A percentile compares a stretch with the other conserved stretches of the same genome.
phyloP scores from a whole-genome alignment of 2,797 vertebrate species.

The Argentina silus region DNA sequence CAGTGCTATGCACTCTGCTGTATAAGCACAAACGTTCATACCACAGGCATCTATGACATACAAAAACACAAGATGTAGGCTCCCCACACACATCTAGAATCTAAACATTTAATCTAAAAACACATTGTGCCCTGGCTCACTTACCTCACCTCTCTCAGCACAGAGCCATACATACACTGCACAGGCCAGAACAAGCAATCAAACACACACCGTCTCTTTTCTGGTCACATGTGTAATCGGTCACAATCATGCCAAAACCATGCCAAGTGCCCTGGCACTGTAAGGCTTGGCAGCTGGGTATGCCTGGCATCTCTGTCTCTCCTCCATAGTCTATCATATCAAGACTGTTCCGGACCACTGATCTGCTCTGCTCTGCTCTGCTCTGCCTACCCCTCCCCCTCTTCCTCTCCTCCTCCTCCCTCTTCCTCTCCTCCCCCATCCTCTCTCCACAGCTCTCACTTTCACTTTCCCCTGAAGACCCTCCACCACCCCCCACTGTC shows the following conservation, averaged over 20 bases:
- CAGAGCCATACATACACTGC: not conserved
- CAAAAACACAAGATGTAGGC: too few species aligned
- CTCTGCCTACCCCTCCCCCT: too few species aligned
- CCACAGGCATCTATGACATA: too few species aligned
- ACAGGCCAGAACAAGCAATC: not conserved
- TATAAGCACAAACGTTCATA: too few species aligned
- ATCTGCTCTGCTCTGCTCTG: not conserved
- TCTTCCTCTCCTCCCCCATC: conserved; percentile 7
- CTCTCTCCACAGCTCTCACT: not conserved
- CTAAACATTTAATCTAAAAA: not conserved
- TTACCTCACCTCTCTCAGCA: not conserved
- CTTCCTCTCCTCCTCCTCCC: not conserved
- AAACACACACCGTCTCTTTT: conserved; percentile 1
- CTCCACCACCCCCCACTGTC: conserved; percentile 5
- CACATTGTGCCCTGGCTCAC: not conserved
- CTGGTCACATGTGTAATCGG: conserved; percentile 6
- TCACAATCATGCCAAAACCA: not conserved
- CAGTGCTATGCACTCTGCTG: too few species aligned
- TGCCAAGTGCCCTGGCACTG: conserved; percentile 2
- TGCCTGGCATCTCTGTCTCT: not conserved
- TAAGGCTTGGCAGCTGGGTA: conserved; percentile 2
- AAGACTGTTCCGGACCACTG: not conserved
- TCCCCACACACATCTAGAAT: not conserved
- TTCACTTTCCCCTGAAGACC: conserved; percentile 20
- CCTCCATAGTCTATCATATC: not conserved